Evolutionary conservation across 2,888 invertebrate species (phyloP), one percentile per base, ranked within the genome.

Genomic region (Spatulosminthurus flaviceps): DNA sequence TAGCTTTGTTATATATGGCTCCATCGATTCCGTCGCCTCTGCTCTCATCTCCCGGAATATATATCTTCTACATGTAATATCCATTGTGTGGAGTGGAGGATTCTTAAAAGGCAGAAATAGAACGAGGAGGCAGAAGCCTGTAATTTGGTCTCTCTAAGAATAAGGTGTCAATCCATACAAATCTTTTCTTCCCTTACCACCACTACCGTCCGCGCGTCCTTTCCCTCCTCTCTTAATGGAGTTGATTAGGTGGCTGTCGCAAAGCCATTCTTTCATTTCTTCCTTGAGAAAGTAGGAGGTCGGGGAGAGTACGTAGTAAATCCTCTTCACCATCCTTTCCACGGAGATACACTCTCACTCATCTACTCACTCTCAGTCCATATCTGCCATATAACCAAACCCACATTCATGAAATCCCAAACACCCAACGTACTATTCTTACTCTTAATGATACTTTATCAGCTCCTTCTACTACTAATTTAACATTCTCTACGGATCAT

Each of bases 111-210:
- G 16, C 51, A 51, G 51, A 51, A 51, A n/a, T 5, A 64, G 64
- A 24, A 24, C 2, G 13, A 64, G 13, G 64, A 22, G 64, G 24
- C 24, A 24, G 19, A 64, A 64, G 64, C 26, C 64, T 64, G 64
- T 64, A 64, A 64, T 64, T 64, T 64, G 64, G 64, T 51, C 43
- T 72, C 51, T 72, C 72, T 42, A 72, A 72, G 72, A 72, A 72
- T 72, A 43, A 43, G 43, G 51, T 72, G 72, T 72, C 72, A 72
- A 72, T 72, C 72, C 43, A 51, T 51, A 72, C 21, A 72, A 43
- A 72, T 72, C 64, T 64, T 64, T 64, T 51, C 43, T 43, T 22
- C 1, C 24, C 43, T 51, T n/a, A n/a, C n/a, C n/a, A 2, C 26
- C 71, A 42, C 42, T 24, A n/a, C 26, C 43, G 29, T 16, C 16